These are phyloP conservation scores for Marmota monax DNA, from an alignment of 2,113 vertebrate genomes.

Conservation along the genomic window DNA sequence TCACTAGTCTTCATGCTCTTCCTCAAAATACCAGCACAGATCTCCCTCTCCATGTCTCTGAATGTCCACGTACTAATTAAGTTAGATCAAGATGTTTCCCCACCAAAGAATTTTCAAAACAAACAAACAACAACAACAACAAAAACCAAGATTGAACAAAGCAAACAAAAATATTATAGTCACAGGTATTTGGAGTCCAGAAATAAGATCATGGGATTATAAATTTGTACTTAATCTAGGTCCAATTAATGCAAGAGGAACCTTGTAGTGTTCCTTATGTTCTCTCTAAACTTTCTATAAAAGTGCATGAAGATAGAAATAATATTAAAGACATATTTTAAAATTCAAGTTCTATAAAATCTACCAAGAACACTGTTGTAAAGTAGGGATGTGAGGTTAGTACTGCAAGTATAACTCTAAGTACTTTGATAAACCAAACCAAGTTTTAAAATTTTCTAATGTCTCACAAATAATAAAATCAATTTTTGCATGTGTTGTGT, in stretches of 20 bases:
- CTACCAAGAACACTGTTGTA: background rate
- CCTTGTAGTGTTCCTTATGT: background rate
- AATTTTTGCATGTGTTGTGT: background rate
- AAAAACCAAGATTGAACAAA: background rate
- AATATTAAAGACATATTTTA: background rate
- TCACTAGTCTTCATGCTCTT: fast-evolving
- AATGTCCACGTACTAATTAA: background rate
- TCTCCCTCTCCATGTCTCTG: background rate
- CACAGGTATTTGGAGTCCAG: background rate
- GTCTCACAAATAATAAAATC: background rate
- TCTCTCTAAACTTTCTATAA: background rate
- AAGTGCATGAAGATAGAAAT: background rate
- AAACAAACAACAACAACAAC: background rate
- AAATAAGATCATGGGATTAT: background rate
- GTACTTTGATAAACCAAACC: background rate
- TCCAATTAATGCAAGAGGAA: background rate
- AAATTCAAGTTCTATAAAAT: background rate
- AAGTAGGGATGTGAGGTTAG: background rate
- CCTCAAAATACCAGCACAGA: fast-evolving
- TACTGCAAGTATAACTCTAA: background rate
- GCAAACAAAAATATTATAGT: background rate
- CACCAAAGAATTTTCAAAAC: background rate
- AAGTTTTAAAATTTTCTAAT: background rate
- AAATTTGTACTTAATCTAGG: background rate
- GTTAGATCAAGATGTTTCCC: background rate